Percentiles rank a stretch among this genome's conserved stretches.
Evolutionary conservation across 2,113 vertebrate genomes (phyloP).

Genomic region (Paralichthys olivaceus): DNA sequence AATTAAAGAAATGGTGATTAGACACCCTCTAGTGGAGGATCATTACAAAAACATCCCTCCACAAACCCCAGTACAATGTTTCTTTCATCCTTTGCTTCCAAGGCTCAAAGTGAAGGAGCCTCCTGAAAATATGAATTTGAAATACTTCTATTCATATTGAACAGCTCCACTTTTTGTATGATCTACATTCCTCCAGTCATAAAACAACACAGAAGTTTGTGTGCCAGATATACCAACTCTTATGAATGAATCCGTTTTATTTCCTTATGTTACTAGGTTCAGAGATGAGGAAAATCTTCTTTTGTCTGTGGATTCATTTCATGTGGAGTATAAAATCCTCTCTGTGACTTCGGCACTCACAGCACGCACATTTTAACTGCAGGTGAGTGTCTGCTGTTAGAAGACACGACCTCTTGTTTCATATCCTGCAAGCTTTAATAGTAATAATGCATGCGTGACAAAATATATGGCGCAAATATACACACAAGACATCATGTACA

Average conservation of each 20-base stretch:
- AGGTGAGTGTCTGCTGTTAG: slow-evolving; percentile 33
- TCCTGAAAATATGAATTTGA: slow-evolving; percentile 20
- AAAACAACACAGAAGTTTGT: slow-evolving; percentile 17
- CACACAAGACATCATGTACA: slow-evolving; percentile 33
- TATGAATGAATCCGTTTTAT: slow-evolving; percentile 64
- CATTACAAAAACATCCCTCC: slow-evolving; percentile 42
- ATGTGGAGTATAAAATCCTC: not conserved
- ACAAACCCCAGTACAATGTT: slow-evolving; percentile 15
- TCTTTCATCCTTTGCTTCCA: slow-evolving; percentile 24
- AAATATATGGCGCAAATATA: slow-evolving; percentile 35
- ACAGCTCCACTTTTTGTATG: slow-evolving; percentile 20
- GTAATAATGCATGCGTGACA: slow-evolving; percentile 33
- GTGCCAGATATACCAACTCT: slow-evolving; percentile 39
- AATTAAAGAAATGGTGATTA: slow-evolving; percentile 59
- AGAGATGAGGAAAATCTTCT: slow-evolving; percentile 10
- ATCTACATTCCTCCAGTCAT: slow-evolving; percentile 28
- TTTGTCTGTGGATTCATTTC: not conserved
- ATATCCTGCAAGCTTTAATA: slow-evolving; percentile 63
- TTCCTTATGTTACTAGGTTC: not conserved
- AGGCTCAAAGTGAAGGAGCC: slow-evolving; percentile 23
- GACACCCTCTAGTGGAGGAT: slow-evolving; percentile 78
- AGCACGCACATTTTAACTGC: not conserved
- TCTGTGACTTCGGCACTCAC: not conserved
- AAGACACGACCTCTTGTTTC: slow-evolving; percentile 31
- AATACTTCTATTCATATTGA: slow-evolving; percentile 28